These are phyloP conservation scores for Mustelus asterias DNA, from an alignment of 2,113 vertebrate species.

Conservation along the genomic window DNA sequence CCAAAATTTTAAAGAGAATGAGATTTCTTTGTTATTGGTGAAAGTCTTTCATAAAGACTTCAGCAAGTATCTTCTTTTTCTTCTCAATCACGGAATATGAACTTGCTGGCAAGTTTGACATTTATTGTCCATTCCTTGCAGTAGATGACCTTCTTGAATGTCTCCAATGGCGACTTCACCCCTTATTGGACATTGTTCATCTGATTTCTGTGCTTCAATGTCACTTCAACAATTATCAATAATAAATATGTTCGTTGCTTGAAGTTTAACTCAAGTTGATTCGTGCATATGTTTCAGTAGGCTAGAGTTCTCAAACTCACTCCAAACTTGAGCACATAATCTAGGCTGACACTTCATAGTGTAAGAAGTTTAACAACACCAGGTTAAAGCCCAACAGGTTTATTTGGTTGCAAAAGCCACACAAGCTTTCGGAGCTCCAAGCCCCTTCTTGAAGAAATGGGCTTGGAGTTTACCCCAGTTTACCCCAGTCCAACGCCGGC, in stretches of 20 bases:
- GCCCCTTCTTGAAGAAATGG: too few species aligned
- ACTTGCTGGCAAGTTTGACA: background rate
- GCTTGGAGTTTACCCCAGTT: too few species aligned
- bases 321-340: background rate
- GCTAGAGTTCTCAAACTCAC: background rate
- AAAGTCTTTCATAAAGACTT: background rate
- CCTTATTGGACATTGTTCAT: background rate
- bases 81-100: background rate
- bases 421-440: too few species aligned
- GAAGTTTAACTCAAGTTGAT: background rate
- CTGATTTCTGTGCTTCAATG: background rate
- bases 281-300: background rate
- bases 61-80: background rate
- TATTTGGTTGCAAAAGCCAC: too few species aligned
- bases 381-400: too few species aligned
- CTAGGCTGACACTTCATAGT: background rate
- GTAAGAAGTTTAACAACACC: too few species aligned
- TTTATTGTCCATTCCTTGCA: background rate
- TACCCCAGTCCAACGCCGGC: too few species aligned
- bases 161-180: background rate
- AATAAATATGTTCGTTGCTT: background rate
- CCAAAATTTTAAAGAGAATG: background rate
- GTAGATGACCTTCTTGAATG: background rate
- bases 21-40: background rate
- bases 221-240: background rate